phyloP scores from a whole-genome alignment of 2,888 invertebrate genomes.

The Cephus runcator region DNA sequence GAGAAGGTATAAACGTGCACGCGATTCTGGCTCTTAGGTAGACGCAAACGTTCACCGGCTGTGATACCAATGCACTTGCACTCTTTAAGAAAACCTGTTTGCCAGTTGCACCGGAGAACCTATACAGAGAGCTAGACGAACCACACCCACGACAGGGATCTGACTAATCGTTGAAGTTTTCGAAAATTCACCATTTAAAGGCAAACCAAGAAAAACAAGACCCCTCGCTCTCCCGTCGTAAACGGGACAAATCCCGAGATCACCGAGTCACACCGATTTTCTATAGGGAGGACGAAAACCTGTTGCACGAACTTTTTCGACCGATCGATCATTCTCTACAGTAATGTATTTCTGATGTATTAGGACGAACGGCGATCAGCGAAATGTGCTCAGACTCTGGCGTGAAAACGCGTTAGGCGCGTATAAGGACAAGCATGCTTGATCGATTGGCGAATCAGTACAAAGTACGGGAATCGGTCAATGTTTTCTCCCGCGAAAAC shows the following conservation, averaged over 20 bases:
- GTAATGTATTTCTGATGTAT: not conserved
- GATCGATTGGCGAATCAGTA: not conserved
- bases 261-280: not conserved
- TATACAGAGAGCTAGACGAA: not conserved
- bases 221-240: not conserved
- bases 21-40: not conserved
- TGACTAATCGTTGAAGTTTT: not conserved
- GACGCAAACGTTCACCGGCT: conserved; percentile 41
- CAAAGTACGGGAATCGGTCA: not conserved
- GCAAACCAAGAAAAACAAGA: not conserved
- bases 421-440: not conserved
- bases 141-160: conserved; percentile 3
- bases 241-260: not conserved
- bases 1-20: not conserved
- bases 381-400: not conserved
- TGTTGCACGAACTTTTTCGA: not conserved
- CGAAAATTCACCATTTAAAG: not conserved
- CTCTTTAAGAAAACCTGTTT: conserved; percentile 55
- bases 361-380: not conserved
- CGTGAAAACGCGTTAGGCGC: not conserved
- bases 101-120: not conserved
- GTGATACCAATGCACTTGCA: conserved; percentile 57
- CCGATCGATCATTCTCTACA: not conserved
- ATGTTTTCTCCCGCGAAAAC: conserved; percentile 27
- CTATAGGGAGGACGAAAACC: not conserved